phyloP scores from a whole-genome alignment of 2,113 vertebrate species.

The Heterocephalus glaber region DNA sequence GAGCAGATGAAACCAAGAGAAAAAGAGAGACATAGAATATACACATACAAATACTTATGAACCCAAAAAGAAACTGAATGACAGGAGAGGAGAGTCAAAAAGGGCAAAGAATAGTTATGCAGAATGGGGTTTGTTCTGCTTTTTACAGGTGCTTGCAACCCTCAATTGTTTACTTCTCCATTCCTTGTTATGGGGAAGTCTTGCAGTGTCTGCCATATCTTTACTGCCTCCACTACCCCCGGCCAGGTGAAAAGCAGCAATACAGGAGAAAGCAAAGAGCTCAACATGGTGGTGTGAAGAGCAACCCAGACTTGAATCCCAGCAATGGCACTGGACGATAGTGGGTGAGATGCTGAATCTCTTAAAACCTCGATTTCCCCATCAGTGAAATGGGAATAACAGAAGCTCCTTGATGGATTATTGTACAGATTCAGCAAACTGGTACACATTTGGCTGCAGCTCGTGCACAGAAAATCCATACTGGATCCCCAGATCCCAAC shows the following conservation, averaged over 20 bases:
- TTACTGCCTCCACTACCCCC: not conserved
- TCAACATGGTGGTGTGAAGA: not conserved
- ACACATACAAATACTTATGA: slow-evolving; percentile 2
- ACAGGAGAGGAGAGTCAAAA: not conserved
- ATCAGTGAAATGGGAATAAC: not conserved
- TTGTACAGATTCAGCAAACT: not conserved
- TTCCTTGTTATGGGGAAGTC: not conserved
- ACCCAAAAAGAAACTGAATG: not conserved
- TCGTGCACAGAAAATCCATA: not conserved
- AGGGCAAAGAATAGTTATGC: not conserved
- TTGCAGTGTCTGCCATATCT: not conserved
- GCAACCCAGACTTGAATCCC: not conserved
- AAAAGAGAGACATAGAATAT: not conserved
- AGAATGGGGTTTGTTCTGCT: not conserved
- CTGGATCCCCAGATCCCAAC: fast-evolving
- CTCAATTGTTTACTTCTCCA: not conserved
- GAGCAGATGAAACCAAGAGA: not conserved
- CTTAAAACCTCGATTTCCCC: not conserved
- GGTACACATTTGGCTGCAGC: no score
- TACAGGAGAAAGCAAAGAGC: not conserved
- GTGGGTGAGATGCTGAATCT: not conserved
- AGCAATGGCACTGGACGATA: not conserved
- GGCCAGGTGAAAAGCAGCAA: not conserved
- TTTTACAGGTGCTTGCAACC: not conserved
- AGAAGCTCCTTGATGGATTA: not conserved